Percentiles rank a stretch among this genome's conserved stretches.
phyloP scores from a whole-genome alignment of 2,797 vertebrate species.

The Anabacerthia variegaticeps region DNA sequence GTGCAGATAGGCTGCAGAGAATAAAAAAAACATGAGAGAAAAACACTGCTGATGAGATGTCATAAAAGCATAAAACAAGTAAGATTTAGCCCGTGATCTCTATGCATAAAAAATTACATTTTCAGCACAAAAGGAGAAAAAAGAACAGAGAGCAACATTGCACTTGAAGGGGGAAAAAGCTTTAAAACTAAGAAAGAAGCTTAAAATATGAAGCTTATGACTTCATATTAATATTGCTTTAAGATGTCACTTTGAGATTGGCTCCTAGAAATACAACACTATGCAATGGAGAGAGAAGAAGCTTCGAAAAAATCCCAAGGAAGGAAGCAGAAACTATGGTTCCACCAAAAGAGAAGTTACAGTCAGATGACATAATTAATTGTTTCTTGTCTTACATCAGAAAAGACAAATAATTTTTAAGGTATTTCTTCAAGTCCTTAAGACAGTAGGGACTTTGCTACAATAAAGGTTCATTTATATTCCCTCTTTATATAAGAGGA shows the following conservation, averaged over 20 bases:
- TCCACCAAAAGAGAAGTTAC: neutral
- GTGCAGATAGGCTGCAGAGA: neutral
- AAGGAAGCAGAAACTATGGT: neutral
- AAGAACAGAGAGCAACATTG: neutral
- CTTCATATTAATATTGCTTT: neutral
- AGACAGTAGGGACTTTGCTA: neutral
- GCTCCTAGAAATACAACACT: neutral
- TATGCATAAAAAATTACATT: neutral
- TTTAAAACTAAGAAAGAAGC: neutral
- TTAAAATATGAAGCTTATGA: neutral
- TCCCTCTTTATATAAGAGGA: neutral
- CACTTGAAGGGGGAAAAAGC: rapidly evolving
- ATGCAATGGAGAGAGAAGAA: neutral
- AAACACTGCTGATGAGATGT: neutral
- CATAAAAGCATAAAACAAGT: neutral
- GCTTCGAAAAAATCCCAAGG: neutral
- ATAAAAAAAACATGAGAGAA: neutral
- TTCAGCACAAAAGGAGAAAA: neutral
- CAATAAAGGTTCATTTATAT: neutral
- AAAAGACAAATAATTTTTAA: neutral
- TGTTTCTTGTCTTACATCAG: neutral
- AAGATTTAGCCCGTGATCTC: neutral
- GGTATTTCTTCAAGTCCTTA: neutral
- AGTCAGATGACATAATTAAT: neutral
- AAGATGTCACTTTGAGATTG: neutral